Conservation (phyloP, 2,797 vertebrate species). For the Gallinago nigripennis region DNA sequence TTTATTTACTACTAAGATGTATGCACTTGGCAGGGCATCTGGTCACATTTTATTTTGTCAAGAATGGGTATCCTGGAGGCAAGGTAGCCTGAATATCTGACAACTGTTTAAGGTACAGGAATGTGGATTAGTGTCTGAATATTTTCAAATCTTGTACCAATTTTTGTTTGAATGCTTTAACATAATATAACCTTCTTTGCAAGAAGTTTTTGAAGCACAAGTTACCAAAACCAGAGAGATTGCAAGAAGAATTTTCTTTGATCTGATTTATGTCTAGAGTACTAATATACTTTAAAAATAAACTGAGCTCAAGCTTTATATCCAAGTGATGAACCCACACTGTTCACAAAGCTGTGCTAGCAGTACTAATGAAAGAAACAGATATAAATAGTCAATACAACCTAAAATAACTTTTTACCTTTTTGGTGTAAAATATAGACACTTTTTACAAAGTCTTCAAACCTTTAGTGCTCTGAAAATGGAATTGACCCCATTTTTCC, state of each 20-base stretch:
- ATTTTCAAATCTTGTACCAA: background rate
- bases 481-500: background rate
- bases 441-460: background rate
- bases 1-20: constrained; percentile 67
- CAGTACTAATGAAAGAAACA: constrained; percentile 1
- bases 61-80: background rate
- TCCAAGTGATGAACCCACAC: background rate
- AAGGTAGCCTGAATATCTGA: constrained; percentile 7
- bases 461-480: background rate
- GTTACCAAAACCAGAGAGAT: background rate
- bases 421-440: background rate
- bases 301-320: background rate
- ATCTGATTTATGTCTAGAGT: constrained; percentile 16
- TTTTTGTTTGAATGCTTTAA: background rate
- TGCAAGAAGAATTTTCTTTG: constrained; percentile 5
- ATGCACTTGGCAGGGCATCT: constrained; percentile 57
- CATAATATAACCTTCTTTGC: background rate
- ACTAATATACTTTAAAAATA: constrained; percentile 31
- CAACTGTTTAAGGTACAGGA: constrained; percentile 8
- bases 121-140: background rate
- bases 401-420: background rate
- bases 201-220: background rate
- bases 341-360: background rate
- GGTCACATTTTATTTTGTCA: constrained; percentile 51
- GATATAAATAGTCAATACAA: background rate